Evolutionary conservation across 2,888 invertebrate species (phyloP).

Genomic region (Athetis lepigone): DNA sequence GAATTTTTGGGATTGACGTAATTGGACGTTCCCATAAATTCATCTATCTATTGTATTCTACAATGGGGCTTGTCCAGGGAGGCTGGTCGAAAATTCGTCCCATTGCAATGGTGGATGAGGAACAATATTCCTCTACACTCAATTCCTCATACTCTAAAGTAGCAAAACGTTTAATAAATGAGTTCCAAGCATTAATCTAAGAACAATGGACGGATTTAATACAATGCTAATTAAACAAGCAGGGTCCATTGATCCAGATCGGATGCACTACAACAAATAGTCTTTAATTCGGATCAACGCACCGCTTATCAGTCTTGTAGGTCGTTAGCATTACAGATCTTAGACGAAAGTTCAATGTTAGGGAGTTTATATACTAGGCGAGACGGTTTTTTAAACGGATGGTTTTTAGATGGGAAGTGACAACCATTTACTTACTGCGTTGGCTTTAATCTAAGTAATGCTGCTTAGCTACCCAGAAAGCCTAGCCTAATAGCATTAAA

Average conservation of each 20-base stretch:
- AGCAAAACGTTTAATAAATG: no score
- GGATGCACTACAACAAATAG: slow-evolving; percentile 23
- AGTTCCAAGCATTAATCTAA: slow-evolving; percentile 6
- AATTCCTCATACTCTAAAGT: no score
- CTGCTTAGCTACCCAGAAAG: not conserved
- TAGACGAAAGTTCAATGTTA: slow-evolving; percentile 41
- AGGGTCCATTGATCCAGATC: slow-evolving; percentile 37
- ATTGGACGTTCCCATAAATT: not conserved
- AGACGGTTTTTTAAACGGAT: not conserved
- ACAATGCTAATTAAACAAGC: slow-evolving; percentile 7
- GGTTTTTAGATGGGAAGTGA: no score
- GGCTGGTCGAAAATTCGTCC: no score
- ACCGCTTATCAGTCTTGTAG: slow-evolving; percentile 49
- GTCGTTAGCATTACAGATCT: slow-evolving; percentile 48
- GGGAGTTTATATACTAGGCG: slow-evolving; percentile 1
- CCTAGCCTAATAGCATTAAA: no score
- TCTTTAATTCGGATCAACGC: slow-evolving; percentile 51
- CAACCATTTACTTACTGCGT: not conserved
- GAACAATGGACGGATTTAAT: slow-evolving; percentile 36
- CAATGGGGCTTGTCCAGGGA: no score
- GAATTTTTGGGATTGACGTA: no score
- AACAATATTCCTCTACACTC: no score
- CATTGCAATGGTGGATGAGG: no score
- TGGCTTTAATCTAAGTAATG: not conserved
- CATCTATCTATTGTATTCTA: no score